Base-by-base conservation (phyloP, 2,113 vertebrate species). In the Corythaixoides concolor region DNA sequence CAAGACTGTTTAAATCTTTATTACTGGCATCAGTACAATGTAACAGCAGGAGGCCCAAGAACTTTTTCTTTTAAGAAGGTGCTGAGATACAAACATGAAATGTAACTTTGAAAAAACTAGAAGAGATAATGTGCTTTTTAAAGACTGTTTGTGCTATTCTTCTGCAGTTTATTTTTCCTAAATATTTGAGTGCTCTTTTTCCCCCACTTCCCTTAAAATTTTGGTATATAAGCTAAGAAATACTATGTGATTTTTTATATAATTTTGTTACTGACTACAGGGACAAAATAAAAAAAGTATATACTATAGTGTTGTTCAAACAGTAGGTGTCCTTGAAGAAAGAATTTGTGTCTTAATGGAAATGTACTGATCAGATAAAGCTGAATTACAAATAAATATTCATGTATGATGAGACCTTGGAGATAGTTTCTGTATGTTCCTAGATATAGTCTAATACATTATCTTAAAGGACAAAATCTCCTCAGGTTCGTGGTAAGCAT, bases 361-460 rank as follows among this genome's bases (percentile, higher is more conserved):
- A 92, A 68, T 79, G 47, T 39, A 73, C 32, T 55, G 28, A 89
- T 41, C 18, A 89, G 70, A 91, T 92, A 75, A 92, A 88, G 14
- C 23, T 39, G 30, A 30, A 66, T 88, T 89, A 68, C 37, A 90
- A 94, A 92, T 95, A 92, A 92, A 95, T 93, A 91, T 80, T 85
- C 37, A 47, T 74, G 21, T 74, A 37, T 39, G 30, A 68, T 47
- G 47, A 39, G 37, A 63, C 66, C 32, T 67, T 49, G 26, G 37
- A 89, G 49, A 87, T 67, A 45, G 62, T 69, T 81, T 22, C 49
- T 73, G 21, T 80, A 64, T 47, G 74, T 82, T 69, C 43, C 52
- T 88, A 62, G 47, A 47, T 50, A 88, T 15, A 50, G 27, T 59
- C 67, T 89, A 85, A 80, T 47, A 33, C 6, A 86, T 74, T 75